These are phyloP conservation scores for Microhierax caerulescens DNA, from an alignment of 2,797 vertebrate species.

Conservation along the genomic window DNA sequence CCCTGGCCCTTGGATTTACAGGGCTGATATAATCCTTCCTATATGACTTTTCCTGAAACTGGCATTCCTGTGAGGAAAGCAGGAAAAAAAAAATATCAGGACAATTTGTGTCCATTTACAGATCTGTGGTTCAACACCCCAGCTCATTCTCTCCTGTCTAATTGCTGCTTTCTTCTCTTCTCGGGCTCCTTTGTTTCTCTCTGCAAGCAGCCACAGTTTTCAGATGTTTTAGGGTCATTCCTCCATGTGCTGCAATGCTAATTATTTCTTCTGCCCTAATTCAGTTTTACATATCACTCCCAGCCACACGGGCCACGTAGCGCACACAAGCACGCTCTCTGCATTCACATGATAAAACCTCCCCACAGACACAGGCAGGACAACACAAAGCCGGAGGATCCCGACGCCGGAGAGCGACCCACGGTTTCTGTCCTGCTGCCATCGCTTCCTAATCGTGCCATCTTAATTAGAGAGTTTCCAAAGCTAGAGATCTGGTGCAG, in stretches of 20 bases:
- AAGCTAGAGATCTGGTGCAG: neutral
- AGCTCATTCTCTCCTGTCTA: conserved; percentile 36
- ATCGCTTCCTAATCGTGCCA: neutral
- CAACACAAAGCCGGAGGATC: neutral
- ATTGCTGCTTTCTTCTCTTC: conserved; percentile 53
- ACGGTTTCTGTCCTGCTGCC: neutral
- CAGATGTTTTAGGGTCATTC: conserved; percentile 46
- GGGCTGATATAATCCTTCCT: neutral
- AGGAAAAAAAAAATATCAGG: neutral
- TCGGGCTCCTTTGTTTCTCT: conserved; percentile 40
- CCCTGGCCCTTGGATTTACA: neutral
- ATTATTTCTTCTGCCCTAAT: conserved; percentile 26
- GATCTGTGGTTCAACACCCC: conserved; percentile 9
- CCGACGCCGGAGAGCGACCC: fast-evolving
- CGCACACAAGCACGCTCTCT: neutral
- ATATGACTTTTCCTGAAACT: neutral
- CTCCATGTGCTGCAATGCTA: conserved; percentile 10
- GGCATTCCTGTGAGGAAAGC: neutral
- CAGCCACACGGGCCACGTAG: neutral
- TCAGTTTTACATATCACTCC: neutral
- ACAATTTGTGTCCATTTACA: conserved; percentile 37
- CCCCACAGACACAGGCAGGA: neutral
- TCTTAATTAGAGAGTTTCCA: neutral
- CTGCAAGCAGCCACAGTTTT: conserved; percentile 37
- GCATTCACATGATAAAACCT: neutral